These are phyloP conservation scores for Zaprionus ornatus DNA, from an alignment of 1,140 invertebrate genomes.

Conservation along the genomic window DNA sequence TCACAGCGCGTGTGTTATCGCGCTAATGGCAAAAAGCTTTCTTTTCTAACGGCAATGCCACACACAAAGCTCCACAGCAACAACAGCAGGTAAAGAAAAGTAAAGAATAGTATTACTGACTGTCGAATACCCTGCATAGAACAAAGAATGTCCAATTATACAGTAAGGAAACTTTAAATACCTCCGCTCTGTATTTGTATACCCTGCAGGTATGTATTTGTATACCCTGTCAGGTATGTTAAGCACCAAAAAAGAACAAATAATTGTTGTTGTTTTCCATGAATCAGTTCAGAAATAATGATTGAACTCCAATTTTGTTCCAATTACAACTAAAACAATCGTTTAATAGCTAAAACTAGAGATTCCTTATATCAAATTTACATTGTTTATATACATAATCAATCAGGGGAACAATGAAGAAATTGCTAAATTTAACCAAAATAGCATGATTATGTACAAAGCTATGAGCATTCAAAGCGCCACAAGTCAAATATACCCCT, in stretches of 20 bases:
- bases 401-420: neutral
- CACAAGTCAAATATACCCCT: neutral
- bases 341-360: neutral
- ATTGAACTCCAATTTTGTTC: no score
- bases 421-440: neutral
- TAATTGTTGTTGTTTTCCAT: no score
- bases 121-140: neutral
- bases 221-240: no score
- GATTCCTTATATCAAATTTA: neutral
- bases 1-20: slow-evolving; percentile 3
- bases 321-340: no score
- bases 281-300: no score
- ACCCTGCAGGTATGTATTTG: no score
- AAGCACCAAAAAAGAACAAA: no score
- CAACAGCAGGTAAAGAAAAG: neutral
- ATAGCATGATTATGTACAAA: neutral
- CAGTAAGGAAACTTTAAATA: no score
- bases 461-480: neutral
- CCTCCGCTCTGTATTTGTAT: no score
- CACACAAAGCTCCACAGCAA: slow-evolving; percentile 40
- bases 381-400: neutral
- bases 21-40: slow-evolving; percentile 40
- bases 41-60: slow-evolving; percentile 62
- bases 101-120: neutral
- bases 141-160: no score